Evolutionary conservation across 2,888 invertebrate genomes (phyloP), one percentile per base, ranked within the genome.

Genomic region (Melinopterus prodromus): DNA sequence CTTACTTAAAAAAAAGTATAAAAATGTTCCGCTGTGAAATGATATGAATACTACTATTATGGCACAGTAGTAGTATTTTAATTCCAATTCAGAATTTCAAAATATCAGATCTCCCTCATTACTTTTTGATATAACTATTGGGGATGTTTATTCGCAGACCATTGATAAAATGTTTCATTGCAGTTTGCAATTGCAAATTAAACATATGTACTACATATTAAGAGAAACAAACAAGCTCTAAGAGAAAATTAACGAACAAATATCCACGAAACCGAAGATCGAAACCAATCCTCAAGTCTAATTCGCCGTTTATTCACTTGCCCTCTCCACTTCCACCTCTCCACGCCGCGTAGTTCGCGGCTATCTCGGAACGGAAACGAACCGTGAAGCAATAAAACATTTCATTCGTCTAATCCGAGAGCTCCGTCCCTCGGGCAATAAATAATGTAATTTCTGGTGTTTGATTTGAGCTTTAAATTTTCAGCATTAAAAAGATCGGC

Each of bases 361-460:
- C 12, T 7, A 1, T 53, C 53, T 53, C 53, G 53, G 26, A 53
- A 9, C 53, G 3, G 53, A 53, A 53, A 53, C 53, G 53, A 53
- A 9, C 53, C 53, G 53, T 53, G 53, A 53, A 53, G 53, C 53
- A 53, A 53, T 53, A 53, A 53, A 53, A 53, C 53, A 53, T 53
- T 53, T 53, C 53, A 53, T 53, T 53, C 53, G 53, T 53, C 53
- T 53, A 53, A 53, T 53, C 53, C 53, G 53, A 2, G 53, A 4
- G 53, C 53, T 53, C 12, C 53, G 53, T 53, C 53, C 53, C 53
- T 12, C 53, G 53, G 53, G 53, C 53, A 53, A 53, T 53, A 53
- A 53, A 53, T 53, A 53, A 53, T 53, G 53, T 53, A 53, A 53
- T 53, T 53, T 53, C 53, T 53, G 53, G 53, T 53, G 53, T 53